Base-by-base conservation (phyloP, 2,888 invertebrate genomes). In the Blastobasis lacticolella region DNA sequence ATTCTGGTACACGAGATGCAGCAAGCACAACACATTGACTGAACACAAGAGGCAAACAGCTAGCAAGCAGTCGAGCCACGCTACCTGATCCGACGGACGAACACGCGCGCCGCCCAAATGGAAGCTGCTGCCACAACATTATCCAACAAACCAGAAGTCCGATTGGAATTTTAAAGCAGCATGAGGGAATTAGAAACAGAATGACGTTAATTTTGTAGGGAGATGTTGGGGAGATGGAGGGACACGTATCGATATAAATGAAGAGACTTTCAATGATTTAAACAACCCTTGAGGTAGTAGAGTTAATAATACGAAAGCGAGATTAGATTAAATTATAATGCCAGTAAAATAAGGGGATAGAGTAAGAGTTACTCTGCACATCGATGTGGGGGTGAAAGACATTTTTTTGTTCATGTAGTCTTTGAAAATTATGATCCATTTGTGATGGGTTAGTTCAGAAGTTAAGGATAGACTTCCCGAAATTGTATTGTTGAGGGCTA, bases 31-130 rank as follows among this genome's bases (percentile, higher is more conserved):
- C 67, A 91, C 81, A 85, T 92, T 91, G 73, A 92, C 83, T 66
- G 91, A 90, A 81, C 91, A 90, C 82, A 92, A 84, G 60, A 92
- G 88, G 77, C 91, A 89, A 70, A 92, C 84, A 85, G 92, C 92
- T 84, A 92, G 88, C 78, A 92, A 88, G 84, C 92, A 88, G 88
- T 92, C 92, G 79, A 91, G 90, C 90, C 92, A 93, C 91, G 92
- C 92, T 94, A 94, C 94, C 94, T 94, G 93, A 90, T 92, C 92
- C 87, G 93, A 92, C 90, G 85, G 81, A 81, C 91, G 88, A 87
- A 81, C 85, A 90, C 91, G 87, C 73, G 74, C 68, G 61, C 73
- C 74, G 59, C 87, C 87, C 81, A 89, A 79, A 76, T 88, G 89
- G 79, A 85, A 88, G 82, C 89, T 89, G 88, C 80, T 62, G 68